These are phyloP conservation scores for Leptoteleia sp. DNA, from an alignment of 1,140 invertebrate genomes.

Conservation along the genomic window DNA sequence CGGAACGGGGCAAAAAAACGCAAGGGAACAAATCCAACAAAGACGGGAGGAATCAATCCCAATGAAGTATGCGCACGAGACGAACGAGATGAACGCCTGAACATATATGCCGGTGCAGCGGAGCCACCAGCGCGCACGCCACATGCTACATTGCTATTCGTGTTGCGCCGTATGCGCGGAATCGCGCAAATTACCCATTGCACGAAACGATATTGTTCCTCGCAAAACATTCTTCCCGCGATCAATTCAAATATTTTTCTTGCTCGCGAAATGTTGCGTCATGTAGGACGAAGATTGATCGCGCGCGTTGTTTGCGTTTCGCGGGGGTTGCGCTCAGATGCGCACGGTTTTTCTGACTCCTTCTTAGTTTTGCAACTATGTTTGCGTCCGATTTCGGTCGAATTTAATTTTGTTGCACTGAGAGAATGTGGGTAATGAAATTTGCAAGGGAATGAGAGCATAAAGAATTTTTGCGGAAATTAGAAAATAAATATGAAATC, in stretches of 20 bases:
- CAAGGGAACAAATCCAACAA: slow-evolving; percentile 64
- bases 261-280: too few relatives aligned
- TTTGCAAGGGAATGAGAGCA: too few relatives aligned
- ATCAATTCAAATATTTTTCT: slow-evolving; percentile 4
- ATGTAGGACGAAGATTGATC: too few relatives aligned
- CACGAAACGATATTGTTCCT: slow-evolving; percentile 51
- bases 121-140: slow-evolving; percentile 43
- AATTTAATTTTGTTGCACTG: background rate
- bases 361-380: too few relatives aligned
- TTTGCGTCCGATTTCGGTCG: too few relatives aligned
- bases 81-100: slow-evolving; percentile 18
- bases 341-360: too few relatives aligned
- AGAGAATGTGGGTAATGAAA: too few relatives aligned
- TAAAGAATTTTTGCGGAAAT: too few relatives aligned
- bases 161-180: slow-evolving; percentile 38
- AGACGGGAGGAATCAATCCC: slow-evolving; percentile 57
- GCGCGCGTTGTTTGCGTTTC: too few relatives aligned
- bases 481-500: too few relatives aligned
- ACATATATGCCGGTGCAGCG: slow-evolving; percentile 39
- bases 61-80: slow-evolving; percentile 53
- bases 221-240: slow-evolving; percentile 8
- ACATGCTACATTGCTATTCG: slow-evolving; percentile 55
- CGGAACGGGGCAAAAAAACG: slow-evolving; percentile 71
- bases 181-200: slow-evolving; percentile 45
- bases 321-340: too few relatives aligned